Base-by-base conservation (phyloP, 2,888 invertebrate species). In the Stramonita haemastoma region DNA sequence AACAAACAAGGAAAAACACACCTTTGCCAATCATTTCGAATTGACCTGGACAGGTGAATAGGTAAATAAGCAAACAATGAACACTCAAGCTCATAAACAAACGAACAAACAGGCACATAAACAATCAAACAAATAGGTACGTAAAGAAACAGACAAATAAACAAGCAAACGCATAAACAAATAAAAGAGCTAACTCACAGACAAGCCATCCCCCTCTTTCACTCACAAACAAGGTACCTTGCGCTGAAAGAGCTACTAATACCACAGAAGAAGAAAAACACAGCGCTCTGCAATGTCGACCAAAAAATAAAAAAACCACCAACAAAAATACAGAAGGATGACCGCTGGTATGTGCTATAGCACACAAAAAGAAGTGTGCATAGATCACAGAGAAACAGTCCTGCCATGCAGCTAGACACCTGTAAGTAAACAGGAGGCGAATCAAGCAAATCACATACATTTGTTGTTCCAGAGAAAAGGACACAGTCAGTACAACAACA, bases 321-420 rank as follows among this genome's bases (percentile, higher is more conserved):
- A 36, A 46, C 19, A 5, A 8, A 36, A 36, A 46, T 22, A 83
- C 22, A 46, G 22, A 13, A 83, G 36, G 36, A 26, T 1, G 5
- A 46, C 46, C 26, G 81, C 34, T 34, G 17, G 6, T 34, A 22
- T 73, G 34, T 34, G 32, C 79, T 26, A 36, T 83, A 83, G 46
- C 81, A 83, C 81, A 83, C 81, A 83, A 22, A 83, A 17, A 46
- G 79, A 22, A 29, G 81, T 83, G 81, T 83, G 81, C 81, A 83
- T 83, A 83, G 81, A 83, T 83, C 81, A 83, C 81, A 83, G 46
- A 22, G 81, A 83, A 36, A n/a, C 46, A 29, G 81, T 17, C 19
- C 81, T 83, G 81, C 46, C 0, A 36, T 36, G 36, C 81, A 36
- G 6, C 81, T 83, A 83, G 29, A 83, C 36, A 46, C 36, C 15